These are phyloP conservation scores for Anthoscopus minutus DNA, from an alignment of 2,113 vertebrate genomes.

Conservation along the genomic window DNA sequence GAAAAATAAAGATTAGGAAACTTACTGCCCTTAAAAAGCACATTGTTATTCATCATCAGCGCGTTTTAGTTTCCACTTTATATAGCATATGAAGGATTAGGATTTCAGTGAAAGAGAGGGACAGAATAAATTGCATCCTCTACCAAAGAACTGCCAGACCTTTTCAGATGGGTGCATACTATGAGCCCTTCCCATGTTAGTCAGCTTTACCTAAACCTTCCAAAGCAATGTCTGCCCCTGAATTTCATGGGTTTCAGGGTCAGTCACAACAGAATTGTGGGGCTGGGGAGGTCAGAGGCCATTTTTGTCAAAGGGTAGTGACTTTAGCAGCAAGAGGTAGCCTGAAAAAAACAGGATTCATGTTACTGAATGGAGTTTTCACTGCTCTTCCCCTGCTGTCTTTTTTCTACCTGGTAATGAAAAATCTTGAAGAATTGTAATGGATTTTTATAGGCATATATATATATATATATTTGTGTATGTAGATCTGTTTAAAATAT, in stretches of 20 bases:
- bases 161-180: conserved; percentile 66
- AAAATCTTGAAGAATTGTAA: conserved; percentile 59
- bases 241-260: conserved; percentile 76
- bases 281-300: conserved; percentile 71
- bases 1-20: conserved; percentile 33
- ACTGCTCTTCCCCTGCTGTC: conserved; percentile 54
- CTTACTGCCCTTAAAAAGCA: conserved; percentile 39
- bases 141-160: conserved; percentile 63
- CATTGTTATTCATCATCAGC: conserved; percentile 58
- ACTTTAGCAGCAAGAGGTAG: conserved; percentile 72
- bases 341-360: conserved; percentile 62
- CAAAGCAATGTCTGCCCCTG: conserved; percentile 68
- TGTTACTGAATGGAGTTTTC: conserved; percentile 62
- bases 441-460: conserved; percentile 6
- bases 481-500: background rate
- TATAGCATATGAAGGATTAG: conserved; percentile 69
- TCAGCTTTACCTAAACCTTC: conserved; percentile 70
- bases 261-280: conserved; percentile 71
- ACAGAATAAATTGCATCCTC: conserved; percentile 70
- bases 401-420: conserved; percentile 71
- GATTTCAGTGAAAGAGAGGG: conserved; percentile 56
- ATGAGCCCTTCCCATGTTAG: conserved; percentile 71
- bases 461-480: background rate
- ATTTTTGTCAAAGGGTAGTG: conserved; percentile 71
- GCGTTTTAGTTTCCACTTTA: conserved; percentile 59